phyloP scores from a whole-genome alignment of 2,797 vertebrate species.

The Tokudaia tokunoshimensis region DNA sequence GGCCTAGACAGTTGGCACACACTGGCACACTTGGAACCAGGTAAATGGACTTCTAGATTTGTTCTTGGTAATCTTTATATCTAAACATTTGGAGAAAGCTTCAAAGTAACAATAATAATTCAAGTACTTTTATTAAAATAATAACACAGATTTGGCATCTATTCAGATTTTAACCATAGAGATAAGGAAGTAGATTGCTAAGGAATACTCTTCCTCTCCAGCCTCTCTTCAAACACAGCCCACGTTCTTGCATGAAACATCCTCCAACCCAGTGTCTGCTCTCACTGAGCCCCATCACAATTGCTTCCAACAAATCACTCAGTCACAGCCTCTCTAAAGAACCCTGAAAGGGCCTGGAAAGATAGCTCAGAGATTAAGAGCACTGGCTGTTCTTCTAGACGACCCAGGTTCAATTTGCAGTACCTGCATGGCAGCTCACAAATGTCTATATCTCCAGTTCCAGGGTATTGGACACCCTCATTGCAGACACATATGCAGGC shows the following conservation, averaged over 20 bases:
- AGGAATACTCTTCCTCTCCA: not conserved
- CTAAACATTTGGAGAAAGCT: constrained; percentile 83
- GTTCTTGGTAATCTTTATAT: constrained; percentile 82
- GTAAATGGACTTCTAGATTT: constrained; percentile 83
- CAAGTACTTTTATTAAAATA: constrained; percentile 67
- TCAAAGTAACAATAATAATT: constrained; percentile 83
- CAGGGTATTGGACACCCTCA: not conserved
- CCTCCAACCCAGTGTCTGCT: not conserved
- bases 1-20: constrained; percentile 79
- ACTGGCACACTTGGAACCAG: constrained; percentile 78
- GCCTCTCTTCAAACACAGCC: not conserved
- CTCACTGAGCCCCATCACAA: not conserved
- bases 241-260: not conserved
- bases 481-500: not conserved
- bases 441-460: not conserved
- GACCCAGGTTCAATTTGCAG: not conserved
- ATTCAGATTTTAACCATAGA: not conserved
- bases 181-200: not conserved
- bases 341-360: not conserved
- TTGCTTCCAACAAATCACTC: not conserved
- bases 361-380: not conserved
- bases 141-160: constrained; percentile 76
- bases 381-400: not conserved
- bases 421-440: not conserved
- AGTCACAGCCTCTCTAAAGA: not conserved